Conservation (phyloP, 1,140 invertebrate genomes). For the Danaus plexippus region DNA sequence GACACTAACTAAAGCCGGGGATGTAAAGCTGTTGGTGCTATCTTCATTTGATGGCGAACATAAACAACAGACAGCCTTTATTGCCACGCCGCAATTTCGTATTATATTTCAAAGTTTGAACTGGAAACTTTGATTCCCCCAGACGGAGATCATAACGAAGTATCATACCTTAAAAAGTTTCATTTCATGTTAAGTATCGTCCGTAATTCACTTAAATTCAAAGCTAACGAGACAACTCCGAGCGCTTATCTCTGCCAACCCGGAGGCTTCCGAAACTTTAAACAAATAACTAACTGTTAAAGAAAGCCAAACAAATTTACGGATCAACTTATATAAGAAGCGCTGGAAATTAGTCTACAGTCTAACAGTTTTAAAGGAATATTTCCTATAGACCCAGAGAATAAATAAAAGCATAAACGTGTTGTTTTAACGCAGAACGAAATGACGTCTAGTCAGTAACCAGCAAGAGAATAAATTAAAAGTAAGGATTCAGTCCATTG, state of each 20-base stretch:
- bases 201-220: constrained; percentile 53
- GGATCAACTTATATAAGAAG: constrained; percentile 40
- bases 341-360: constrained; percentile 29
- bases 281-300: constrained; percentile 58
- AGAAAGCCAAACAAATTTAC: constrained; percentile 58
- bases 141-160: constrained; percentile 38
- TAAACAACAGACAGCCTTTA: constrained; percentile 62
- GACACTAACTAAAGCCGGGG: constrained; percentile 56
- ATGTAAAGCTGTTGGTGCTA: constrained; percentile 50
- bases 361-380: constrained; percentile 34
- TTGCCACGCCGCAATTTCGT: constrained; percentile 43
- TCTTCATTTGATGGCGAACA: constrained; percentile 56
- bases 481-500: constrained; percentile 44
- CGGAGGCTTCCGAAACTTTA: constrained; percentile 46
- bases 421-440: constrained; percentile 47
- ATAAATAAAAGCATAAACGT: constrained; percentile 57
- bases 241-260: constrained; percentile 40
- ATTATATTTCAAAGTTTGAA: constrained; percentile 56
- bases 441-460: constrained; percentile 47
- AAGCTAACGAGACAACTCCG: constrained; percentile 48
- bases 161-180: constrained; percentile 40
- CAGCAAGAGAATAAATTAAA: constrained; percentile 58
- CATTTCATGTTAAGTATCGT: constrained; percentile 38
- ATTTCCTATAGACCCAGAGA: constrained; percentile 31
- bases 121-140: constrained; percentile 42